Percentiles rank a stretch among this genome's conserved stretches.
Conservation (phyloP, 2,113 vertebrate genomes). For the Grus americana region DNA sequence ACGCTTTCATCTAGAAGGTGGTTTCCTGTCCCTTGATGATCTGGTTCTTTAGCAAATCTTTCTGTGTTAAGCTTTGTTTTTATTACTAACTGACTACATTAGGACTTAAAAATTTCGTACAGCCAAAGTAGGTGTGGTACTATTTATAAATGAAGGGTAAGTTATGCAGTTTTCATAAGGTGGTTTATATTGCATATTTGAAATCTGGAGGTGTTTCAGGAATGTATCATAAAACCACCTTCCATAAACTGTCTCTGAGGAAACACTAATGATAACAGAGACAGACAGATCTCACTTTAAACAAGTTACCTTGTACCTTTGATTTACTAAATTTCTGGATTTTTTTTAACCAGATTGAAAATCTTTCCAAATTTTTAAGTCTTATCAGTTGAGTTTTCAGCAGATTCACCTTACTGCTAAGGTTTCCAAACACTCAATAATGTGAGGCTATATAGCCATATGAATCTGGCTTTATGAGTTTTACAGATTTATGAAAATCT, state of each 20-base stretch:
- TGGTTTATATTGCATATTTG: conserved; percentile 78
- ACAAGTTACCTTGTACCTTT: conserved; percentile 65
- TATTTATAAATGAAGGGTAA: conserved; percentile 71
- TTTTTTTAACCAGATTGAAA: conserved; percentile 45
- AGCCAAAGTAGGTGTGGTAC: conserved; percentile 65
- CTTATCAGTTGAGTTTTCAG: conserved; percentile 64
- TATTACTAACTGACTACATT: conserved; percentile 30
- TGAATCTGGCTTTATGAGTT: not conserved
- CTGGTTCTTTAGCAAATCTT: conserved; percentile 22
- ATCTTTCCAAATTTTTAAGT: conserved; percentile 64
- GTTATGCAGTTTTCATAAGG: conserved; percentile 74
- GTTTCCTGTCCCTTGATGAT: conserved; percentile 40
- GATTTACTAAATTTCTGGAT: conserved; percentile 68
- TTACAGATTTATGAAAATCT: conserved; percentile 14
- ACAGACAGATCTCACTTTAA: conserved; percentile 70
- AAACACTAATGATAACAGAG: conserved; percentile 76
- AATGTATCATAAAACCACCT: conserved; percentile 81
- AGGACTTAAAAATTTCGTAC: conserved; percentile 47
- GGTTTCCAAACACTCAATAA: conserved; percentile 20
- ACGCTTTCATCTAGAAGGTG: conserved; percentile 53
- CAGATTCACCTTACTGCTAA: conserved; percentile 35
- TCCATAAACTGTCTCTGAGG: conserved; percentile 78
- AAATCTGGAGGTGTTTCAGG: conserved; percentile 81
- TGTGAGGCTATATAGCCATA: not conserved
- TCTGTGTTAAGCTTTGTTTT: conserved; percentile 40